phyloP scores from a whole-genome alignment of 2,888 invertebrate species.

The Lacanobia wlatinum region DNA sequence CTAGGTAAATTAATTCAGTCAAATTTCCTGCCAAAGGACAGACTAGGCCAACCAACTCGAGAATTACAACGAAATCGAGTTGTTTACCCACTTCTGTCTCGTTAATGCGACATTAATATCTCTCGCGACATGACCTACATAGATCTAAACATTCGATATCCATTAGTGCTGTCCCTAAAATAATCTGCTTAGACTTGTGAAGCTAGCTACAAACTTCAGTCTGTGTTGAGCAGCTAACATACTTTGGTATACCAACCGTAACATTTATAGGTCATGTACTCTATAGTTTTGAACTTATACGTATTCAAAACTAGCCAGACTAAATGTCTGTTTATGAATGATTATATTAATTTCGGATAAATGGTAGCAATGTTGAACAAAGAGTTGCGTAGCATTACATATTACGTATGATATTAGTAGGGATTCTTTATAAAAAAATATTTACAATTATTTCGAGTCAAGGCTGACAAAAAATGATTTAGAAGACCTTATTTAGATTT shows the following conservation, averaged over 20 bases:
- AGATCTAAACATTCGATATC: conserved; percentile 47
- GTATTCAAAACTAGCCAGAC: conserved; percentile 9
- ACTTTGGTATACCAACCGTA: conserved; percentile 3
- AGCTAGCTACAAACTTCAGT: conserved; percentile 28
- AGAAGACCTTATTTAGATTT: not conserved
- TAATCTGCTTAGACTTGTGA: conserved; percentile 30
- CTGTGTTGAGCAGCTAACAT: not conserved
- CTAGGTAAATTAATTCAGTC: not conserved
- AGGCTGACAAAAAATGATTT: too few relatives aligned
- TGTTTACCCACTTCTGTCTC: conserved; percentile 14
- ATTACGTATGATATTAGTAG: too few relatives aligned
- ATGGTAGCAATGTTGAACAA: not conserved
- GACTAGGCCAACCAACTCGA: conserved; percentile 1
- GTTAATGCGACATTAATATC: conserved; percentile 37
- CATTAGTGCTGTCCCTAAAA: conserved; percentile 42
- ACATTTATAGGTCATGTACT: conserved; percentile 1
- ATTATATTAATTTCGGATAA: not conserved
- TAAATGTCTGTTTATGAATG: not conserved
- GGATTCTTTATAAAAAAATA: too few relatives aligned
- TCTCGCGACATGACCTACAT: conserved; percentile 31
- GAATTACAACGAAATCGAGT: conserved; percentile 1
- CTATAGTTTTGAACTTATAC: not conserved
- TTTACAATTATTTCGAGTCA: too few relatives aligned
- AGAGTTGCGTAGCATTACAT: not conserved
- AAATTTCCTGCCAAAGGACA: not conserved